Evolutionary conservation across 2,797 vertebrate genomes (phyloP).

Genomic region (Melanotaenia parkinsoni): DNA sequence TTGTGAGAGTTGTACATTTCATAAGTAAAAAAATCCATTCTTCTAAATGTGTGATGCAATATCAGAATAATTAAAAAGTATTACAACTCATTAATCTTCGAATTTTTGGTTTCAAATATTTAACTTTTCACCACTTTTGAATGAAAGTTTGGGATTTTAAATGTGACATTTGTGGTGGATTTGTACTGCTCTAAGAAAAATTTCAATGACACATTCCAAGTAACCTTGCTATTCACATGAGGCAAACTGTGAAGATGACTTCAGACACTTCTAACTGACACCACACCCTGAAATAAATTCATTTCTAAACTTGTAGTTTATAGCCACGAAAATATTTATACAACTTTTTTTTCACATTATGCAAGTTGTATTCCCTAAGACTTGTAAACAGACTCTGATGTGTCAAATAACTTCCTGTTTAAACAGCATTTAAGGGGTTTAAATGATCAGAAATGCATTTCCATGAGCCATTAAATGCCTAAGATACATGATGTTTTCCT

Average conservation of each 20-base stretch:
- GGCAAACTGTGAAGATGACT: constrained; percentile 12
- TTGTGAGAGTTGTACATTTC: no score
- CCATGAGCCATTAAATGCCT: constrained; percentile 4
- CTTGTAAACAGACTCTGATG: constrained; percentile 17
- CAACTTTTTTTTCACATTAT: constrained; percentile 10
- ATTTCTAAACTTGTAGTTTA: constrained; percentile 8
- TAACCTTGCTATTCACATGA: neutral
- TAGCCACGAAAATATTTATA: constrained; percentile 6
- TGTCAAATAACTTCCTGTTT: neutral
- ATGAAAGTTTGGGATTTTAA: constrained; percentile 6
- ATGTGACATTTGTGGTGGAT: neutral
- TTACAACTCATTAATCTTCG: neutral
- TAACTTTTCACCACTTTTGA: constrained; percentile 5
- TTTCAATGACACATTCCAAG: neutral
- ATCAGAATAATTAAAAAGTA: neutral
- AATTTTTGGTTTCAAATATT: constrained; percentile 11
- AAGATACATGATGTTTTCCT: constrained; percentile 12
- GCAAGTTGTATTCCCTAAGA: constrained; percentile 11
- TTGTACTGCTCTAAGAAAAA: no score
- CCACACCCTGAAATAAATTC: neutral
- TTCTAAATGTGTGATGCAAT: neutral
- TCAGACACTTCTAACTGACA: constrained; percentile 2
- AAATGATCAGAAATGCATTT: constrained; percentile 13
- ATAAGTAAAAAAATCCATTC: neutral
- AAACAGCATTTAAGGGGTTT: constrained; percentile 8